Percentiles rank a stretch among this genome's conserved stretches.
Conservation (phyloP, 2,797 vertebrate species). For the Cuniculus paca region DNA sequence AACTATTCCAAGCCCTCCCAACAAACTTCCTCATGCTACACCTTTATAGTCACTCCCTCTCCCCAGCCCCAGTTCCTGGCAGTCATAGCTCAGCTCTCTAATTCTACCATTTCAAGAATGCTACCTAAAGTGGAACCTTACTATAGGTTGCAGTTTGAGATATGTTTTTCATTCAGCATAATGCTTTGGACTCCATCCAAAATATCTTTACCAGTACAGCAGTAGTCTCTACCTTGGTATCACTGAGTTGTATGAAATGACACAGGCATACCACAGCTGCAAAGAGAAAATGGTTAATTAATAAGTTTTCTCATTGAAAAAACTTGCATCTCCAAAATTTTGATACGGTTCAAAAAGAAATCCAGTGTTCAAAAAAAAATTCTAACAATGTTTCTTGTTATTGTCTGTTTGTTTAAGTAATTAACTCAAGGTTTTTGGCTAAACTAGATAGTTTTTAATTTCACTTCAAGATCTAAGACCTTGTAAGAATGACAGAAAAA, state of each 20-base stretch:
- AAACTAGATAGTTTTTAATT: neutral
- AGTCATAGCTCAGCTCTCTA: neutral
- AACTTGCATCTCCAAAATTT: neutral
- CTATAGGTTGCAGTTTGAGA: neutral
- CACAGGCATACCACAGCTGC: neutral
- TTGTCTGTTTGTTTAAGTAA: neutral
- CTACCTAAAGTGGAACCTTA: neutral
- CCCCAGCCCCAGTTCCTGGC: neutral
- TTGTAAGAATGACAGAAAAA: slow-evolving; percentile 19
- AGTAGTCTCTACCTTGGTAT: neutral
- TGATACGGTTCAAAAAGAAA: neutral
- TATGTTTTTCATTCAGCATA: neutral
- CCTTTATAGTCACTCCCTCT: neutral
- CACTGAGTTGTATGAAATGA: neutral
- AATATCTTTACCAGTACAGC: neutral
- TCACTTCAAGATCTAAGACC: neutral
- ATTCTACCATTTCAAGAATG: neutral
- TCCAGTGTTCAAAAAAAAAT: slow-evolving; percentile 15
- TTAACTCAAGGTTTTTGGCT: neutral
- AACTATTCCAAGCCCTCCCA: neutral
- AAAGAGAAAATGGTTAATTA: neutral
- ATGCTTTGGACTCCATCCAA: neutral
- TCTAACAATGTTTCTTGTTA: neutral
- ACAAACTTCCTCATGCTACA: neutral
- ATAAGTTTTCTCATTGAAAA: neutral